A percentile compares a stretch with the other conserved stretches of the same genome.
phyloP scores from a whole-genome alignment of 1,140 invertebrate species.

The Ceratoteleas bidentatus region DNA sequence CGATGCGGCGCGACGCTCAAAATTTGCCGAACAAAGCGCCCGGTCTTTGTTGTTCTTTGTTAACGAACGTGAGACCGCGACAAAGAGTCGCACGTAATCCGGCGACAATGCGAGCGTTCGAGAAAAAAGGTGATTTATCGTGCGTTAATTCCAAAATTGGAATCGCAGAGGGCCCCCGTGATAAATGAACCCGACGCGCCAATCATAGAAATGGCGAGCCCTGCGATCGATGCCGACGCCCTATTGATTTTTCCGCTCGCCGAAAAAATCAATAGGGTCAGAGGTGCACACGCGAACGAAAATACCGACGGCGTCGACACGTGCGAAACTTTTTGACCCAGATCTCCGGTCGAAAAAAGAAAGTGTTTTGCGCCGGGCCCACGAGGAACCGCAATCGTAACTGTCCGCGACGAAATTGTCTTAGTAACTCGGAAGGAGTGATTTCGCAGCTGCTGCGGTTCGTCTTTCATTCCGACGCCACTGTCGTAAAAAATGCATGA shows the following conservation, averaged over 20 bases:
- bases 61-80: not conserved
- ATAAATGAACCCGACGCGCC: conserved; percentile 36
- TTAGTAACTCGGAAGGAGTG: not conserved
- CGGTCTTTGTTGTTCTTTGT: conserved; percentile 10
- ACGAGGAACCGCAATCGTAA: not conserved
- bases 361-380: not conserved
- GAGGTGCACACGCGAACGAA: conserved; percentile 10
- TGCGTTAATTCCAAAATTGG: conserved; percentile 22
- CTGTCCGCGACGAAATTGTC: not conserved
- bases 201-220: conserved; percentile 28
- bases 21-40: not conserved
- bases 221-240: conserved; percentile 14
- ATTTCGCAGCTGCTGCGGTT: too few relatives aligned
- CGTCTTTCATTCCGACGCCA: too few relatives aligned
- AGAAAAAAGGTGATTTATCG: conserved; percentile 41
- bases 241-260: conserved; percentile 19
- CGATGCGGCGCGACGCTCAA: too few relatives aligned
- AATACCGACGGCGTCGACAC: conserved; percentile 14
- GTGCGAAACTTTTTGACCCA: conserved; percentile 34
- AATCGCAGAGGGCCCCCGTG: conserved; percentile 38
- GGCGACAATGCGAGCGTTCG: not conserved
- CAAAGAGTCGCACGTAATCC: conserved; percentile 10
- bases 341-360: not conserved
- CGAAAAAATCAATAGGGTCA: too few relatives aligned
- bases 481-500: too few relatives aligned